Base-by-base conservation (phyloP, 2,113 vertebrate genomes). In the Penelope pileata region DNA sequence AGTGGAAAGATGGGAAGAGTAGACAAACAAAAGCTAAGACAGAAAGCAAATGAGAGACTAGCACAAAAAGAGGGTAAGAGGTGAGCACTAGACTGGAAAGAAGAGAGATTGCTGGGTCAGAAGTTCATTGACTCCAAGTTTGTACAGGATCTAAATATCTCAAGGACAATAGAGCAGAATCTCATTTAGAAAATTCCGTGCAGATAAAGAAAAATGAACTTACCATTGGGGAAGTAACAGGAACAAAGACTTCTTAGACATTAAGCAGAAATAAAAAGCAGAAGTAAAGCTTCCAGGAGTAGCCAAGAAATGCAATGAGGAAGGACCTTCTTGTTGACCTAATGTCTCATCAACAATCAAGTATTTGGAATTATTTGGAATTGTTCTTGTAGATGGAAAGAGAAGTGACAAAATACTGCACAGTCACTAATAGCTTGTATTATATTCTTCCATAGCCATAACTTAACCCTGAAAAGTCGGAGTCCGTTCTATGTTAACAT, bases 361-460 rank as follows among this genome's bases (percentile, higher is more conserved):
- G 2, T 75, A 48, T 40, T 81, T 91, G 73, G 50, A 84, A 83
- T 47, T 75, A 48, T 40, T 81, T 91, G 73, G 50, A 84, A 83
- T 47, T 3, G 1, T 64, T 92, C 64, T 80, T 84, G 51, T 72
- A 91, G 86, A 88, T 29, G 40, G 40, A 69, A 88, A 68, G 53
- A 70, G 50, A 77, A 45, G 66, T 89, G 53, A 86, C 73, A 93
- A 96, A 87, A 74, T 89, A 68, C 32, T 87, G 40, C 45, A 42
- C 15, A 34, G 15, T 68, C 60, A 45, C 48, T 76, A 66, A 30
- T 64, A 75, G 81, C 43, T 83, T 81, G 29, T 81, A 56, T 78
- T 78, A 58, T 78, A 58, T 75, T 18, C 21, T 81, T 53, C 47
- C 10, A 26, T 53, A 76, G 51, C 38, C 60, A 47, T 21, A 91